A percentile compares a stretch with the other conserved stretches of the same genome.
These are phyloP conservation scores for Sebastes taczanowskii DNA, from an alignment of 2,797 vertebrate species.

Conservation along the genomic window DNA sequence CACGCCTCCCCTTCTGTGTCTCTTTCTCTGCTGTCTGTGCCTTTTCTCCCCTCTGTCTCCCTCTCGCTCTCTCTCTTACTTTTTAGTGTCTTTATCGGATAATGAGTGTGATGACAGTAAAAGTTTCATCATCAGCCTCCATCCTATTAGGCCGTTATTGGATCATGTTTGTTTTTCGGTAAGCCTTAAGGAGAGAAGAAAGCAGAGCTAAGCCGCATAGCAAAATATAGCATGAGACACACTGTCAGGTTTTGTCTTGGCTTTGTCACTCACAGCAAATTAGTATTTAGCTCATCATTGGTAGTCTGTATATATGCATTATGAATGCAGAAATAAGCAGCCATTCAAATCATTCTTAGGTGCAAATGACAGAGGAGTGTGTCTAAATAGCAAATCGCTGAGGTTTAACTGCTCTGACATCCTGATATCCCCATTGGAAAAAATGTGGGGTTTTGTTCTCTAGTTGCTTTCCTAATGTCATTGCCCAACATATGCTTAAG, in stretches of 20 bases:
- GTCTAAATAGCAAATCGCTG: slow-evolving; percentile 4
- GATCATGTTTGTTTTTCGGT: slow-evolving; percentile 73
- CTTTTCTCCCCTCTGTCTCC: slow-evolving; percentile 11
- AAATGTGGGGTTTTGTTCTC: slow-evolving; percentile 18
- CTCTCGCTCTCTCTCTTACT: slow-evolving; percentile 26
- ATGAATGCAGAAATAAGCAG: slow-evolving; percentile 19
- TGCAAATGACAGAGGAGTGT: slow-evolving; percentile 10
- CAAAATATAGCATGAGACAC: slow-evolving; percentile 30
- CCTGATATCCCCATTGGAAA: not conserved
- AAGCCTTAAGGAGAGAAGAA: slow-evolving; percentile 61
- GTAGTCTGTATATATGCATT: not conserved
- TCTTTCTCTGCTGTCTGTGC: slow-evolving; percentile 19
- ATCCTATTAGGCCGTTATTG: slow-evolving; percentile 72
- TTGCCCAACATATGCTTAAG: slow-evolving; percentile 36
- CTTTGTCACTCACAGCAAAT: slow-evolving; percentile 53
- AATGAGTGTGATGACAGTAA: slow-evolving; percentile 75
- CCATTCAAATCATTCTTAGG: slow-evolving; percentile 2
- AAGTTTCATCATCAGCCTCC: slow-evolving; percentile 74
- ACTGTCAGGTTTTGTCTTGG: slow-evolving; percentile 51
- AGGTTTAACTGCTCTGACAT: slow-evolving; percentile 20
- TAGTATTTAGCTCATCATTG: slow-evolving; percentile 20
- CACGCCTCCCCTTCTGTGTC: slow-evolving; percentile 41
- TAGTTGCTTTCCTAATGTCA: slow-evolving; percentile 34
- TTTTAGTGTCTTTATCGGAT: slow-evolving; percentile 58
- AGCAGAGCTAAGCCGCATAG: slow-evolving; percentile 44